Conservation (phyloP, 1,140 invertebrate genomes). For the Pseudachorutes palmiensis region DNA sequence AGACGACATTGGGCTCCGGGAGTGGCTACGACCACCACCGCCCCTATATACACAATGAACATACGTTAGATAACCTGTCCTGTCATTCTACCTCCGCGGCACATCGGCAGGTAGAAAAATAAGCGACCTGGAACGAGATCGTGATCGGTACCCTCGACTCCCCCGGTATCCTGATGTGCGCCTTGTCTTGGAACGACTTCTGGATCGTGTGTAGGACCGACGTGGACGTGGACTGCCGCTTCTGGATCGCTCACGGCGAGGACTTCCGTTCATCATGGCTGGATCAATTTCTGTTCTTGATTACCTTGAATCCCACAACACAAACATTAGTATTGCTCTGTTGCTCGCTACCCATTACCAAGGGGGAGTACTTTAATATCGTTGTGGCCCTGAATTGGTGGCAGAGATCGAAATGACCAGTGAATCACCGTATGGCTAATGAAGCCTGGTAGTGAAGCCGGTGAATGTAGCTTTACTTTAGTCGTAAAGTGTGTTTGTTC, state of each 20-base stretch:
- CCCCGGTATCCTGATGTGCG: conserved; percentile 10
- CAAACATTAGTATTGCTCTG: too few species aligned
- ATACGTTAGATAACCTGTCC: neutral
- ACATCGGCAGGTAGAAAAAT: neutral
- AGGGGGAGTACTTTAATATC: too few species aligned
- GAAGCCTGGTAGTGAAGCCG: too few species aligned
- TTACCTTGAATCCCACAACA: too few species aligned
- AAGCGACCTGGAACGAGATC: conserved; percentile 26
- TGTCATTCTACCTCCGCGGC: neutral
- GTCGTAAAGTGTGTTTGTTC: too few species aligned
- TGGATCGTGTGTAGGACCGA: conserved; percentile 21
- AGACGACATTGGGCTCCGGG: conserved; percentile 49
- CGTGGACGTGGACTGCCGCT: conserved; percentile 17
- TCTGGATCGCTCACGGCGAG: conserved; percentile 20
- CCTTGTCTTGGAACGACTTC: conserved; percentile 21
- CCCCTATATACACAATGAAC: conserved; percentile 17
- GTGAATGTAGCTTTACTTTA: too few species aligned
- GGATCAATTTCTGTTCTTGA: too few species aligned
- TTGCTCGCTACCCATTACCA: too few species aligned
- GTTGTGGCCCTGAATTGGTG: too few species aligned
- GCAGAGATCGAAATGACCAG: too few species aligned
- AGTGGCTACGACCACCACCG: conserved; percentile 40
- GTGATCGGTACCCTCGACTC: conserved; percentile 21
- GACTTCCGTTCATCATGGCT: conserved; percentile 27
- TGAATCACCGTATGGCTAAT: too few species aligned